Evolutionary conservation across 2,888 invertebrate genomes (phyloP).

Genomic region (Melanophora roralis): DNA sequence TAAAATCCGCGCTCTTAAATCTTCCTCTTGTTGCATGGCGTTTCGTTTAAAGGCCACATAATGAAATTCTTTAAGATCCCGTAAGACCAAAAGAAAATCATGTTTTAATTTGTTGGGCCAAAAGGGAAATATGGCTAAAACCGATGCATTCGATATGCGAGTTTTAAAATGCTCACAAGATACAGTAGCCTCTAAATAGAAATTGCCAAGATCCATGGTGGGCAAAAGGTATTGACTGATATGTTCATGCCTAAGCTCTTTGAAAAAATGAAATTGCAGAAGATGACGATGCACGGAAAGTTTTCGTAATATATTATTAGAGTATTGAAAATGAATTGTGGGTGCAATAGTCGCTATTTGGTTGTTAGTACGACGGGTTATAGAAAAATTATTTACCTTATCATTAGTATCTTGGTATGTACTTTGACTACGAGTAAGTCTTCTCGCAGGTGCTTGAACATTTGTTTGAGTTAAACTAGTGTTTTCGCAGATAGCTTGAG

Average conservation of each 20-base stretch:
- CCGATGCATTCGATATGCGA: constrained; percentile 3
- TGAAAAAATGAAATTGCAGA: constrained; percentile 55
- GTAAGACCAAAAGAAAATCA: constrained; percentile 50
- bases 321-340: not conserved
- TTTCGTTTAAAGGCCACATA: constrained; percentile 16
- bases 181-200: constrained; percentile 38
- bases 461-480: not conserved
- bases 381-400: constrained; percentile 45
- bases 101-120: constrained; percentile 16
- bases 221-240: constrained; percentile 53
- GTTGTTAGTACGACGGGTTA: constrained; percentile 10
- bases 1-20: constrained; percentile 44
- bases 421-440: not conserved
- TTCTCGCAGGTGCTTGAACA: not conserved
- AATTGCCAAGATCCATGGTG: constrained; percentile 31
- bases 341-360: constrained; percentile 11
- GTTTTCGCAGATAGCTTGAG: not conserved
- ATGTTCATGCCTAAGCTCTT: constrained; percentile 41
- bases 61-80: constrained; percentile 57
- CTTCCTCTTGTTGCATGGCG: not conserved
- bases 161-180: constrained; percentile 38
- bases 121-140: constrained; percentile 28
- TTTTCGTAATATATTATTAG: constrained; percentile 10
- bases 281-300: constrained; percentile 32
- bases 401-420: constrained; percentile 4